These are phyloP conservation scores for Pangasianodon gigas DNA, from an alignment of 2,113 vertebrate genomes.

Conservation along the genomic window DNA sequence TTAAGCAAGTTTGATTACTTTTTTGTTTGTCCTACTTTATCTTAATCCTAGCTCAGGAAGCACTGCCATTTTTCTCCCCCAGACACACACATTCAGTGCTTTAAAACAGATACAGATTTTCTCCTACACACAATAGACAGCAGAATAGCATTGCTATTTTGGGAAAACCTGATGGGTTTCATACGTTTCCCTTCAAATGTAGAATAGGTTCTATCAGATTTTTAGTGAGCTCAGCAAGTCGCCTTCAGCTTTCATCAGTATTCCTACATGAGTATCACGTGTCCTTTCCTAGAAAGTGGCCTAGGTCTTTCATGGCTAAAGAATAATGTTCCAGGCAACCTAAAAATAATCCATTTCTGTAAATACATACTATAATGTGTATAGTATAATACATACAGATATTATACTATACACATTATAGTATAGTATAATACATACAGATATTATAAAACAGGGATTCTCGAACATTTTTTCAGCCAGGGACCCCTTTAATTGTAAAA, in stretches of 20 bases:
- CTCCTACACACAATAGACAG: conserved; percentile 40
- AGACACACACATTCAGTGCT: conserved; percentile 55
- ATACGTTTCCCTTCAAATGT: conserved; percentile 38
- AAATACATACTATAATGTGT: neutral
- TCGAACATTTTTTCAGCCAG: neutral
- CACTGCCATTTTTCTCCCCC: conserved; percentile 53
- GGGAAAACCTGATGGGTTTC: conserved; percentile 51
- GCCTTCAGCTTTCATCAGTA: conserved; percentile 44
- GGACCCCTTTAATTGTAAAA: neutral
- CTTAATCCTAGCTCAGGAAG: conserved; percentile 67
- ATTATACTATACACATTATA: neutral
- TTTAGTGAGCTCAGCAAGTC: conserved; percentile 48
- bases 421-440: neutral
- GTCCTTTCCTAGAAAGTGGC: conserved; percentile 9
- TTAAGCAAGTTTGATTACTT: conserved; percentile 69
- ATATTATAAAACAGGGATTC: neutral
- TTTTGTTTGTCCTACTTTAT: conserved; percentile 78
- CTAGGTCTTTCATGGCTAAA: conserved; percentile 12
- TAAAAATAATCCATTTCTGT: neutral
- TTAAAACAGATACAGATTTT: conserved; percentile 55
- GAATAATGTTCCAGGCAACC: neutral
- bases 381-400: neutral
- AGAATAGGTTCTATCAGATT: conserved; percentile 54
- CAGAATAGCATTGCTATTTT: conserved; percentile 39
- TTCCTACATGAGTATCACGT: conserved; percentile 5